A percentile compares a stretch with the other conserved stretches of the same genome.
phyloP scores from a whole-genome alignment of 1,140 invertebrate genomes.

The Bombus sibiricus region DNA sequence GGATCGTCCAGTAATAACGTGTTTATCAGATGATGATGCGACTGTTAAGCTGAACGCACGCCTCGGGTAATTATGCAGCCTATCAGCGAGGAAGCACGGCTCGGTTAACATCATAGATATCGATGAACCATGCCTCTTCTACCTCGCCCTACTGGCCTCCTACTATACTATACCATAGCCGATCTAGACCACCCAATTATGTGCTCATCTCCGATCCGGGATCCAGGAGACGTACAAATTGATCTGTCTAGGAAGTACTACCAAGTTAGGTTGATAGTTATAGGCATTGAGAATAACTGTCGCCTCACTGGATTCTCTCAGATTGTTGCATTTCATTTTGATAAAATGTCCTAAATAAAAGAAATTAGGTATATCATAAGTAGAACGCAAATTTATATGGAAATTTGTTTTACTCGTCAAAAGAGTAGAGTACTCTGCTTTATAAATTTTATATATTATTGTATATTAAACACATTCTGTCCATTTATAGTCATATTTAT shows the following conservation, averaged over 20 bases:
- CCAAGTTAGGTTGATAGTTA: constrained; percentile 43
- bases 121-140: constrained; percentile 68
- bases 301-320: constrained; percentile 31
- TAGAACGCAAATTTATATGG: neutral
- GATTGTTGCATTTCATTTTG: neutral
- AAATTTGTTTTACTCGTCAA: too few species aligned
- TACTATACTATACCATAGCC: constrained; percentile 40
- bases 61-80: constrained; percentile 76
- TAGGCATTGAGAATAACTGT: constrained; percentile 26
- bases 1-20: constrained; percentile 73
- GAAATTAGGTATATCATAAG: neutral
- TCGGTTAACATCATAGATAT: constrained; percentile 77
- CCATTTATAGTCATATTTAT: too few species aligned
- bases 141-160: constrained; percentile 25
- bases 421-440: too few species aligned
- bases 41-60: constrained; percentile 71
- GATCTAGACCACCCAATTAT: constrained; percentile 78
- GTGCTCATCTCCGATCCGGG: constrained; percentile 76
- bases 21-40: constrained; percentile 74
- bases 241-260: constrained; percentile 73
- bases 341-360: neutral
- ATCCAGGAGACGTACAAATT: constrained; percentile 78
- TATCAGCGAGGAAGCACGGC: constrained; percentile 74
- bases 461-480: too few species aligned
- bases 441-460: too few species aligned